These are phyloP conservation scores for Exaiptasia diaphana DNA, from an alignment of 64 coral and sea anemone genomes.

Conservation along the genomic window DNA sequence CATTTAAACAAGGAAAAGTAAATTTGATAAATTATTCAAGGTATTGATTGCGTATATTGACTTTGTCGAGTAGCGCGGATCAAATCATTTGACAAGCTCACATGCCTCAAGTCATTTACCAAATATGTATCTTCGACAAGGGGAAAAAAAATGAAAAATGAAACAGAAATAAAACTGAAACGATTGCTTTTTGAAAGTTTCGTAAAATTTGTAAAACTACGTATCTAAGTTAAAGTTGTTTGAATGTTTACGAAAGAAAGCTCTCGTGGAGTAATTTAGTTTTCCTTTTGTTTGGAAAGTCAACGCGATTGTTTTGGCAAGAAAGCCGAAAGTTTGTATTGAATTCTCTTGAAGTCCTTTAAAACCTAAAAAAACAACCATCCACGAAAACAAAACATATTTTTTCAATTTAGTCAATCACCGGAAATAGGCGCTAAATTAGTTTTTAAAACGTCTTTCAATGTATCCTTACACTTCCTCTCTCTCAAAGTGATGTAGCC, in stretches of 20 bases:
- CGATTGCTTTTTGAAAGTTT: background rate
- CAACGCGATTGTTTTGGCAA: no score
- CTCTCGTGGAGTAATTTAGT: background rate
- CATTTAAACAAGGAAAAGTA: no score
- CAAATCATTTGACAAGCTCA: no score
- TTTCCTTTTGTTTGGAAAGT: background rate
- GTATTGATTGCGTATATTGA: no score
- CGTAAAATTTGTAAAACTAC: background rate
- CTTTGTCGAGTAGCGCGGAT: no score
- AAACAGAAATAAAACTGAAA: background rate
- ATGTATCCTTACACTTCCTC: background rate
- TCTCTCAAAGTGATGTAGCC: background rate
- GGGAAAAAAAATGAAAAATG: background rate
- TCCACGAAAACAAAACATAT: conserved; percentile 1
- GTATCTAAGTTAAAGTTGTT: background rate
- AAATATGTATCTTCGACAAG: no score
- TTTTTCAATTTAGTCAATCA: conserved; percentile 1
- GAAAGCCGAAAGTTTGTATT: background rate
- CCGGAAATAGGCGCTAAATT: conserved; percentile 22
- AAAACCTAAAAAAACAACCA: background rate
- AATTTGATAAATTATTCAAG: no score
- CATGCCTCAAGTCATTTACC: no score
- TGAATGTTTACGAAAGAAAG: background rate
- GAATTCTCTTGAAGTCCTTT: background rate
- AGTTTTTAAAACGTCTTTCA: conserved; percentile 21